phyloP scores from a whole-genome alignment of 2,888 invertebrate species.

The Lithophane ornitopus region DNA sequence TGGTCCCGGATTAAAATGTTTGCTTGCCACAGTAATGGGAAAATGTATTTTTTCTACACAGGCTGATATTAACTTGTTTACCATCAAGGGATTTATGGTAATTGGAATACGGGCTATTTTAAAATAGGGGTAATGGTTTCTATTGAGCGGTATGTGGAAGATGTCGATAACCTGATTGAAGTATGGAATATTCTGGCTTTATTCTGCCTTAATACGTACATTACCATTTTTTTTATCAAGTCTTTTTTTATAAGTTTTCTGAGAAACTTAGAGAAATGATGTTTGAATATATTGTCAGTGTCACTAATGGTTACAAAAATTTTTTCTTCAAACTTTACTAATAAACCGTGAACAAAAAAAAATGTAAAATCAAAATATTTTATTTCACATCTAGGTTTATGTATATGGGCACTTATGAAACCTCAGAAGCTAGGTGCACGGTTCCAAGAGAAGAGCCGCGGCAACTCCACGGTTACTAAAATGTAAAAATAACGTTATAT shows the following conservation, averaged over 20 bases:
- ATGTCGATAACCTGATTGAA: slow-evolving; percentile 27
- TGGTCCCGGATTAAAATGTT: slow-evolving; percentile 60
- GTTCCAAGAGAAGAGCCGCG: not conserved
- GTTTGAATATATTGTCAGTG: not conserved
- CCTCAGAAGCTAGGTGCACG: not conserved
- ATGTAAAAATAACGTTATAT: not conserved
- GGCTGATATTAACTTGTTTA: slow-evolving; percentile 53
- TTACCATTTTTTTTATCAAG: not conserved
- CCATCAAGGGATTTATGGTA: slow-evolving; percentile 46
- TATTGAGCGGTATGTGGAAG: slow-evolving; percentile 6
- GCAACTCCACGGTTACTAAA: not conserved
- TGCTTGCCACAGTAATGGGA: slow-evolving; percentile 46
- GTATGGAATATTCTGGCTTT: not conserved
- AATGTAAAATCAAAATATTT: not conserved
- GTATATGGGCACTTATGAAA: not conserved
- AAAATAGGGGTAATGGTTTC: slow-evolving; percentile 17
- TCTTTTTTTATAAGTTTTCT: not conserved
- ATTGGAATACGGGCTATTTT: slow-evolving; percentile 46
- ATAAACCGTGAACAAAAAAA: not conserved
- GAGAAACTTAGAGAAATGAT: not conserved
- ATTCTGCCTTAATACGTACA: not conserved
- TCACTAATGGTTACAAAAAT: not conserved
- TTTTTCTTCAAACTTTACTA: not conserved
- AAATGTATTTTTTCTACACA: slow-evolving; percentile 37
- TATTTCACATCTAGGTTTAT: too few relatives aligned